Evolutionary conservation across 2,113 vertebrate species (phyloP), one percentile per base, ranked within the genome.

Genomic region (Pungitius pungitius): DNA sequence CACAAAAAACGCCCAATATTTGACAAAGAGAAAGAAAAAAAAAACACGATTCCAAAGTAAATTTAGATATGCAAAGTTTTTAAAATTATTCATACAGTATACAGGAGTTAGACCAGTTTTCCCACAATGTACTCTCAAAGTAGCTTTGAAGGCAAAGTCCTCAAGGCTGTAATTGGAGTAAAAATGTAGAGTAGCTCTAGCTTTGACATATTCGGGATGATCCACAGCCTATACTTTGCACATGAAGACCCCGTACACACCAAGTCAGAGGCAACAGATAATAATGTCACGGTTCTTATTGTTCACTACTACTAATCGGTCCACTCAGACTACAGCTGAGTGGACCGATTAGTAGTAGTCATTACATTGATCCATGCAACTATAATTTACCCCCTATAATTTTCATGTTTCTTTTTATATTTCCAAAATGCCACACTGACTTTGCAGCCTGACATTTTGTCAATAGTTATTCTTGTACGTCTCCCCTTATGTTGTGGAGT

Each of bases 121-220:
- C 27, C 13, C 58, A 67, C 47, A 40, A 39, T 42, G 69, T 74
- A 45, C 69, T 59, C 37, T 61, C 39, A 20, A 75, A 57, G 64
- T 39, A 49, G 27, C 26, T 43, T 26, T 63, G 13, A 66, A 80
- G 56, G 54, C 68, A 73, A 67, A 76, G 76, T 83, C 81, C 75
- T 74, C 27, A 58, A 78, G 74, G 74, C 76, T 67, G 37, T 62
- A 74, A 59, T 65, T 61, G 61, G 52, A 83, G 67, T 75, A 57
- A 26, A 83, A 82, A 81, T 78, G 65, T 57, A 79, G 71, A 20
- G 15, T 71, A 63, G 61, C 66, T 78, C 73, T 66, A 82, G 77
- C 57, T 17, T 12, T 2, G 51, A 73, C 73, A 84, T 80, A 82
- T 78, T 85, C 81, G 59, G 69, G 65, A 68, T 80, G 69, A 64